A percentile compares a stretch with the other conserved stretches of the same genome.
phyloP scores from a whole-genome alignment of 1,140 invertebrate species.

The Callitettix versicolor region DNA sequence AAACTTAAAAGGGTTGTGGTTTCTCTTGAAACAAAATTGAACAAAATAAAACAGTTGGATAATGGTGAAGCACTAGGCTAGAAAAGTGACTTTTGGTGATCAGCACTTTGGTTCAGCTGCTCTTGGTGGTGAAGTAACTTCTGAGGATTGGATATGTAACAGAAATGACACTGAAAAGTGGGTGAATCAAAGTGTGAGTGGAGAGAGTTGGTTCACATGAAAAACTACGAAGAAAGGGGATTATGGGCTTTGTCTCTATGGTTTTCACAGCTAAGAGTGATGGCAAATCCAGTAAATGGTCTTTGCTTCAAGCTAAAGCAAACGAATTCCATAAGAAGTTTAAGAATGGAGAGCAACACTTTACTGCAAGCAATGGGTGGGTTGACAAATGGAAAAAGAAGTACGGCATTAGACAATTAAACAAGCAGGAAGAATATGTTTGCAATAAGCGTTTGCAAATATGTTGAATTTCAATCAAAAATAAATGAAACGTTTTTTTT shows the following conservation, averaged over 20 bases:
- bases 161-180: too few species aligned
- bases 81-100: too few species aligned
- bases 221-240: background rate
- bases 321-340: constrained; percentile 9
- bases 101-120: too few species aligned
- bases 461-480: background rate
- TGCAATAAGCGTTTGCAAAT: background rate
- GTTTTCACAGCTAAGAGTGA: background rate
- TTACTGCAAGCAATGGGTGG: constrained; percentile 6
- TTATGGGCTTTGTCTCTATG: background rate
- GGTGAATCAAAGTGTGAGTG: background rate
- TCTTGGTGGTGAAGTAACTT: too few species aligned
- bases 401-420: constrained; percentile 24
- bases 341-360: constrained; percentile 1
- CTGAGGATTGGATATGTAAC: too few species aligned
- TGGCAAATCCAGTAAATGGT: background rate
- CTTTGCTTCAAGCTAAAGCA: background rate
- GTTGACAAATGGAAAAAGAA: constrained; percentile 7
- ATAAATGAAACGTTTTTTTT: background rate
- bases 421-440: constrained; percentile 20
- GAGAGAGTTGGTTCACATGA: background rate
- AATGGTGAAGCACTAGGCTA: too few species aligned
- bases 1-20: background rate
- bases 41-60: background rate
- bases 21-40: background rate